phyloP scores from a whole-genome alignment of 2,888 invertebrate genomes.

The Polyploca ridens region DNA sequence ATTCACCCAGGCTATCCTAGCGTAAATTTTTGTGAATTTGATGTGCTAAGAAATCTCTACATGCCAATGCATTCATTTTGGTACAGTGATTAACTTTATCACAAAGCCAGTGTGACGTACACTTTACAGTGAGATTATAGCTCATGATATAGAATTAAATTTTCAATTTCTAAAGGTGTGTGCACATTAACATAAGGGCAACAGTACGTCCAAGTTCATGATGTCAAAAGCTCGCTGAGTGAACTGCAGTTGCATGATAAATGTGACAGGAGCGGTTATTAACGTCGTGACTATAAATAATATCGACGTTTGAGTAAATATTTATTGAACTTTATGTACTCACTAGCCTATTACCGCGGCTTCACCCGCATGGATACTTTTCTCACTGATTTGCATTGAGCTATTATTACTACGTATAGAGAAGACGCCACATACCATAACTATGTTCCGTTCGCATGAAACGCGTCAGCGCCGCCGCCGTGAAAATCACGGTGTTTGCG shows the following conservation, averaged over 20 bases:
- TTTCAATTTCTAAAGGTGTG: constrained; percentile 54
- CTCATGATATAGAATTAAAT: constrained; percentile 53
- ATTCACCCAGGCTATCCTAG: too few species aligned
- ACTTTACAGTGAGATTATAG: constrained; percentile 47
- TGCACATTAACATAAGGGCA: constrained; percentile 47
- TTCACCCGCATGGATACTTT: too few species aligned
- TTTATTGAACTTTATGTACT: constrained; percentile 32
- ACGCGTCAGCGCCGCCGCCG: too few species aligned
- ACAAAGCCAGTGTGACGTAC: constrained; percentile 29
- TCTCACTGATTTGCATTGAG: too few species aligned
- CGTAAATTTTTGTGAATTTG: too few species aligned
- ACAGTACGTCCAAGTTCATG: constrained; percentile 42
- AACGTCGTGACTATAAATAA: constrained; percentile 51
- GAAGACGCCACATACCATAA: too few species aligned
- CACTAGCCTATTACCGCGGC: background rate
- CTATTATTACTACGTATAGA: too few species aligned
- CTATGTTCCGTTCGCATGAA: too few species aligned
- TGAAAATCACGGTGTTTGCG: too few species aligned
- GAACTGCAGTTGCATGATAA: constrained; percentile 46
- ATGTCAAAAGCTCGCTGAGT: constrained; percentile 50
- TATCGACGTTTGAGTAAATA: constrained; percentile 45
- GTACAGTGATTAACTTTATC: too few species aligned
- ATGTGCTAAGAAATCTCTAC: too few species aligned
- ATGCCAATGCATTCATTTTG: too few species aligned
- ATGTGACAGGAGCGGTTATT: constrained; percentile 53